A percentile compares a stretch with the other conserved stretches of the same genome.
Evolutionary conservation across 2,888 invertebrate genomes (phyloP).

Genomic region (Rosalia funebris): DNA sequence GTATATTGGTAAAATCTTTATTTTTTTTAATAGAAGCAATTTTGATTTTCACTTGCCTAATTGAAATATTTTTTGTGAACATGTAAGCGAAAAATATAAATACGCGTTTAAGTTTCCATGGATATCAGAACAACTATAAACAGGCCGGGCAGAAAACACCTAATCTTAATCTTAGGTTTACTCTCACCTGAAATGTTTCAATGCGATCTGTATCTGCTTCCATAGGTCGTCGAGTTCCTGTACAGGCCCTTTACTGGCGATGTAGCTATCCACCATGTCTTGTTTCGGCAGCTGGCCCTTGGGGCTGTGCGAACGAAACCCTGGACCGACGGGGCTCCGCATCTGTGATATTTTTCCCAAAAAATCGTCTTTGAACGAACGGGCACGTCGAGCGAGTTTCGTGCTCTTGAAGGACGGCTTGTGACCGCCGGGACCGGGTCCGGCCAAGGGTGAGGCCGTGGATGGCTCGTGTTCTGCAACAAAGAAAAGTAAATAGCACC

Average conservation of each 20-base stretch:
- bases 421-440: slow-evolving; percentile 71
- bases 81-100: no score
- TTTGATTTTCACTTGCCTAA: no score
- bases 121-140: no score
- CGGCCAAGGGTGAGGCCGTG: slow-evolving; percentile 57
- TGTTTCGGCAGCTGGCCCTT: slow-evolving; percentile 59
- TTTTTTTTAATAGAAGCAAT: no score
- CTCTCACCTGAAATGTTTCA: slow-evolving; percentile 84
- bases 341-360: slow-evolving; percentile 88
- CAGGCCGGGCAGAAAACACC: no score
- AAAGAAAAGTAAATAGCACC: no score
- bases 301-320: slow-evolving; percentile 61
- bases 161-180: no score
- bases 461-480: slow-evolving; percentile 57
- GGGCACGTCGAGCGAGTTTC: slow-evolving; percentile 86
- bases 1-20: no score
- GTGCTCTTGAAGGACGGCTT: slow-evolving; percentile 84
- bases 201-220: slow-evolving; percentile 74
- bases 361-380: slow-evolving; percentile 93
- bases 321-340: slow-evolving; percentile 74
- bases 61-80: no score
- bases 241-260: slow-evolving; percentile 54
- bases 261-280: slow-evolving; percentile 51
- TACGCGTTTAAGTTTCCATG: no score
- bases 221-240: slow-evolving; percentile 55